Evolutionary conservation across 2,888 invertebrate genomes (phyloP).

Genomic region (Hyles lineata): DNA sequence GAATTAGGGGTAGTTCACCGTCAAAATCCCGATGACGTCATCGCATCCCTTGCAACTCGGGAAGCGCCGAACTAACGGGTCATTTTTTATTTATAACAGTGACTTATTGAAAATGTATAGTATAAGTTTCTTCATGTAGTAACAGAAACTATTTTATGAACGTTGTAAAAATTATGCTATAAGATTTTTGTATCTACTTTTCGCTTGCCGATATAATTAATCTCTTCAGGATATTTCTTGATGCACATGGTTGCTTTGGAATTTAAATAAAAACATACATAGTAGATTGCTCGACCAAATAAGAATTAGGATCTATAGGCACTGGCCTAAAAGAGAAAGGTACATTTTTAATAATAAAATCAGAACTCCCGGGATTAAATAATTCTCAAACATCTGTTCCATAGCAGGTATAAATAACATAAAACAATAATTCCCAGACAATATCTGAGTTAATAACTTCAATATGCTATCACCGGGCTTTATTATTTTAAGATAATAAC

Average conservation of each 20-base stretch:
- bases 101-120: neutral
- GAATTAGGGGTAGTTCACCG: conserved; percentile 14
- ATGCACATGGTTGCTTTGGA: no score
- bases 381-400: conserved; percentile 30
- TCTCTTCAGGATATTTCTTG: no score
- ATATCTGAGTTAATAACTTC: conserved; percentile 40
- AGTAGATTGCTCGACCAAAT: no score
- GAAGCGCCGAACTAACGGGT: conserved; percentile 41
- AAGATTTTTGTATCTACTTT: no score
- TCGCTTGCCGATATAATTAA: no score
- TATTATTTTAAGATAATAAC: conserved; percentile 58
- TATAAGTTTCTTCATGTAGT: no score
- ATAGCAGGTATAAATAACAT: conserved; percentile 39
- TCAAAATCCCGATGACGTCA: conserved; percentile 50
- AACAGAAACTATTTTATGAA: no score
- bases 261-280: no score
- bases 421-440: conserved; percentile 38
- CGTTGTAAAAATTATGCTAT: no score
- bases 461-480: conserved; percentile 49
- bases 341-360: no score
- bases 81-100: conserved; percentile 34
- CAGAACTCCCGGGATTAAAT: conserved; percentile 26
- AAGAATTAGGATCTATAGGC: no score
- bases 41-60: conserved; percentile 42
- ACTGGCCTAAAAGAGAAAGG: no score